Conservation (phyloP, 2,113 vertebrate genomes). For the Columba livia region DNA sequence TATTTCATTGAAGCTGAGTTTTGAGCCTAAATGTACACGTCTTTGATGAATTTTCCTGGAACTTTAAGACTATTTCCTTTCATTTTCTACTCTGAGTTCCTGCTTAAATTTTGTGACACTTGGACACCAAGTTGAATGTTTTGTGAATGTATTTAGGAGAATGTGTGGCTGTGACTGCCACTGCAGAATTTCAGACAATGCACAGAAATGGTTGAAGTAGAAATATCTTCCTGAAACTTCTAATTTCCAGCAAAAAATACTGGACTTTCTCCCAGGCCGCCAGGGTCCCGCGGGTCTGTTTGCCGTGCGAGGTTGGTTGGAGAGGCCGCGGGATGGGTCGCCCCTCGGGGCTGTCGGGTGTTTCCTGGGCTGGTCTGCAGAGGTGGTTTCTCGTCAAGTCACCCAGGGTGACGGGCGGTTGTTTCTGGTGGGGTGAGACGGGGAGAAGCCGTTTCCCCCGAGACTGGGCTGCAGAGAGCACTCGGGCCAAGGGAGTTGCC, state of each 20-base stretch:
- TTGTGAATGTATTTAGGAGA: background rate
- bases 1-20: background rate
- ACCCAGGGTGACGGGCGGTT: background rate
- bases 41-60: background rate
- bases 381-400: background rate
- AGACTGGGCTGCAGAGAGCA: background rate
- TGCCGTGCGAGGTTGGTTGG: background rate
- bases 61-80: background rate
- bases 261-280: background rate
- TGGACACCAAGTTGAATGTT: background rate
- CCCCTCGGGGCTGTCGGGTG: background rate
- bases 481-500: background rate
- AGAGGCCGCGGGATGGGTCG: background rate
- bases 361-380: background rate
- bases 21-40: background rate
- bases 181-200: background rate
- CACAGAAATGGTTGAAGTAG: background rate
- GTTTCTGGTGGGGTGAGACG: background rate
- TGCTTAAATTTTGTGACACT: background rate
- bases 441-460: background rate
- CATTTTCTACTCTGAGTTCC: background rate
- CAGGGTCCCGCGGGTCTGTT: background rate
- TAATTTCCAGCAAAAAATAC: background rate
- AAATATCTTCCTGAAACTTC: background rate
- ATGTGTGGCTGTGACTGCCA: background rate